Evolutionary conservation across 2,113 vertebrate genomes (phyloP).

Genomic region (Cynoglossus semilaevis): DNA sequence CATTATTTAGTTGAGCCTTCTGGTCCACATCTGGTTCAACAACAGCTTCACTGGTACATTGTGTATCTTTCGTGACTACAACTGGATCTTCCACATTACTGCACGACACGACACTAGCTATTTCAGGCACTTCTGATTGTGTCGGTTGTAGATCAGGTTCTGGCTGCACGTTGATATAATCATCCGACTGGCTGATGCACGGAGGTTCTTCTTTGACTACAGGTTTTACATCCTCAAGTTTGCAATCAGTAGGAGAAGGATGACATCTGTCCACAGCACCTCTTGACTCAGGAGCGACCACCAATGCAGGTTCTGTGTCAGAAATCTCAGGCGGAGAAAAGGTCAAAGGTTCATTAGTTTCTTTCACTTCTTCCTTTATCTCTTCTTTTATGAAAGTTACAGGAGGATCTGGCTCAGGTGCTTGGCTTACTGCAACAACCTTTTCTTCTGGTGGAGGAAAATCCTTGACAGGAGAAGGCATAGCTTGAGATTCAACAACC

Average conservation of each 20-base stretch:
- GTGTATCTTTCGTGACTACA: slow-evolving; percentile 68
- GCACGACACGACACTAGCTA: slow-evolving; percentile 44
- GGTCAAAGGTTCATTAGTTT: slow-evolving; percentile 49
- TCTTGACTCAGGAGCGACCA: slow-evolving; percentile 22
- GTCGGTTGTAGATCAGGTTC: slow-evolving; percentile 67
- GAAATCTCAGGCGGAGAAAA: slow-evolving; percentile 56
- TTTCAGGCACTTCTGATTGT: slow-evolving; percentile 51
- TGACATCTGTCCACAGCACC: slow-evolving; percentile 23
- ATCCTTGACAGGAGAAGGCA: slow-evolving; percentile 57
- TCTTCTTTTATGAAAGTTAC: slow-evolving; percentile 68
- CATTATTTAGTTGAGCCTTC: slow-evolving; percentile 59
- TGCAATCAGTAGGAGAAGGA: slow-evolving; percentile 56
- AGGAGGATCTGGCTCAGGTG: slow-evolving; percentile 26
- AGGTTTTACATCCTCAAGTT: slow-evolving; percentile 62
- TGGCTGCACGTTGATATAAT: slow-evolving; percentile 74
- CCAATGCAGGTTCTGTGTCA: slow-evolving; percentile 37
- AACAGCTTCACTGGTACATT: slow-evolving; percentile 26
- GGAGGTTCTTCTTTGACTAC: slow-evolving; percentile 61
- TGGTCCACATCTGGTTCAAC: slow-evolving; percentile 64
- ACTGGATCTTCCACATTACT: slow-evolving; percentile 70
- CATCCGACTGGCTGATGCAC: slow-evolving; percentile 72
- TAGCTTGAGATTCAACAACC: slow-evolving; percentile 52
- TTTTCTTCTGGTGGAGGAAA: slow-evolving; percentile 52
- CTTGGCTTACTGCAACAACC: slow-evolving; percentile 8
- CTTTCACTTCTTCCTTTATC: slow-evolving; percentile 68